phyloP scores from a whole-genome alignment of 2,797 vertebrate species.

The Zenarchopterus dispar region DNA sequence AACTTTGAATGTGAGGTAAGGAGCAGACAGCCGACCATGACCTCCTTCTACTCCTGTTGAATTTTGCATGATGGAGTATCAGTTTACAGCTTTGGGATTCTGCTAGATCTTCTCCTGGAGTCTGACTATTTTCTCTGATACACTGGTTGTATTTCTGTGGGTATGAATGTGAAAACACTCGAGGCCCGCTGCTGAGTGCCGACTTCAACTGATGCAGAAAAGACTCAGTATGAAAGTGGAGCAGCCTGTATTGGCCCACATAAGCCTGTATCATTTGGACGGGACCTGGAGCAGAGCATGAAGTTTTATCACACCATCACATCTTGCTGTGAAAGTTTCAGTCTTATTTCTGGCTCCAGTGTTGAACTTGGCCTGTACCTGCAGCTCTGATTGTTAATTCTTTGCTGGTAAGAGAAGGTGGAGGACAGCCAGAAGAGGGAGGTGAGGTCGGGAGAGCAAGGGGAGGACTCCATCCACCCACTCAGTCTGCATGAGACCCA shows the following conservation, averaged over 20 bases:
- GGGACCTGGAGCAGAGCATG: background rate
- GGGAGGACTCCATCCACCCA: conserved; percentile 5
- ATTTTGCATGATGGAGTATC: no score
- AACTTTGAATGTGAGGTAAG: no score
- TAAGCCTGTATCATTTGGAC: background rate
- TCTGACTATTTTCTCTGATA: background rate
- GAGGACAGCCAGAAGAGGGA: conserved; percentile 13
- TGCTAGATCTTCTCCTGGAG: background rate
- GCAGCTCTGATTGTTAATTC: conserved; percentile 35
- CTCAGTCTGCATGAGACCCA: background rate
- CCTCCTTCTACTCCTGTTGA: no score
- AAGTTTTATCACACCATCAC: conserved; percentile 15
- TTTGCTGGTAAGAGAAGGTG: conserved; percentile 41
- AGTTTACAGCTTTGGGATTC: background rate
- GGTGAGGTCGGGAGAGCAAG: background rate
- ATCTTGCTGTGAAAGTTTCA: conserved; percentile 24
- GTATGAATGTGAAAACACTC: no score
- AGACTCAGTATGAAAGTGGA: conserved; percentile 3
- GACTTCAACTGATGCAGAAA: conserved; percentile 3
- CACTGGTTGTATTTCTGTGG: no score
- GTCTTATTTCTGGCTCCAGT: conserved; percentile 19
- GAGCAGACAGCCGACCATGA: no score
- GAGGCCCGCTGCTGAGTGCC: background rate
- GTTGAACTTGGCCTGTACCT: conserved; percentile 42
- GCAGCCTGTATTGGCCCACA: background rate